These are phyloP conservation scores for Siphonodentalium dalli DNA, from an alignment of 2,888 invertebrate genomes.

Conservation along the genomic window DNA sequence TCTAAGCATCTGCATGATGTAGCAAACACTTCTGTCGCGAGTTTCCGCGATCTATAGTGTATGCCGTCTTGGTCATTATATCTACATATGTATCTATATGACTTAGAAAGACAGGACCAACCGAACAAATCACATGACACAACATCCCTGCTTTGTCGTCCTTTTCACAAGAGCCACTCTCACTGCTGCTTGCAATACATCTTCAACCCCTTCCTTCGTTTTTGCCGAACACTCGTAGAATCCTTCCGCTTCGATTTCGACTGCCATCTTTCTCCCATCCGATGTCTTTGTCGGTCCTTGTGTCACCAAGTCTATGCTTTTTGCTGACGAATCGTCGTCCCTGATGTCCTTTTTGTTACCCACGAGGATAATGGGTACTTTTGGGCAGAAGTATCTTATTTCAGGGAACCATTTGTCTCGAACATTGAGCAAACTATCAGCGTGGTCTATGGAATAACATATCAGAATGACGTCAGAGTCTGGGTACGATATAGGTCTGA, in stretches of 20 bases:
- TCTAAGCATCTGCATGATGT: too few species aligned
- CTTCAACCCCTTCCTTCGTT: slow-evolving; percentile 5
- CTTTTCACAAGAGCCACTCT: background rate
- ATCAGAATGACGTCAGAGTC: slow-evolving; percentile 10
- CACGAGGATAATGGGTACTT: slow-evolving; percentile 7
- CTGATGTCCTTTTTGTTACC: slow-evolving; percentile 11
- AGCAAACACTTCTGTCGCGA: too few species aligned
- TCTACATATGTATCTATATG: too few species aligned
- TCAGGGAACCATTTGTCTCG: slow-evolving; percentile 9
- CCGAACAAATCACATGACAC: too few species aligned
- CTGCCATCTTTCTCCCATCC: slow-evolving; percentile 5
- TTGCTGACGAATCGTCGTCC: background rate
- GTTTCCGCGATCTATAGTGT: too few species aligned
- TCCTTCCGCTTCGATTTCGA: background rate
- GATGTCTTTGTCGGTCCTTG: background rate
- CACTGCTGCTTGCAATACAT: slow-evolving; percentile 9
- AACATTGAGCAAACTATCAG: slow-evolving; percentile 10
- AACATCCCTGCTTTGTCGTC: background rate
- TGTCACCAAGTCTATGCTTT: background rate
- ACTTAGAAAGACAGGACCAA: too few species aligned
- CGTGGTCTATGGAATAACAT: slow-evolving; percentile 3
- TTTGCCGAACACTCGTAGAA: slow-evolving; percentile 11
- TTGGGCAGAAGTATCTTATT: slow-evolving; percentile 12
- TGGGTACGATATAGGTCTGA: slow-evolving; percentile 10
- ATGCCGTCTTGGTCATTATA: too few species aligned